Percentiles rank a stretch among this genome's conserved stretches.
These are phyloP conservation scores for Phalera bucephala DNA, from an alignment of 2,888 invertebrate species.

Conservation along the genomic window DNA sequence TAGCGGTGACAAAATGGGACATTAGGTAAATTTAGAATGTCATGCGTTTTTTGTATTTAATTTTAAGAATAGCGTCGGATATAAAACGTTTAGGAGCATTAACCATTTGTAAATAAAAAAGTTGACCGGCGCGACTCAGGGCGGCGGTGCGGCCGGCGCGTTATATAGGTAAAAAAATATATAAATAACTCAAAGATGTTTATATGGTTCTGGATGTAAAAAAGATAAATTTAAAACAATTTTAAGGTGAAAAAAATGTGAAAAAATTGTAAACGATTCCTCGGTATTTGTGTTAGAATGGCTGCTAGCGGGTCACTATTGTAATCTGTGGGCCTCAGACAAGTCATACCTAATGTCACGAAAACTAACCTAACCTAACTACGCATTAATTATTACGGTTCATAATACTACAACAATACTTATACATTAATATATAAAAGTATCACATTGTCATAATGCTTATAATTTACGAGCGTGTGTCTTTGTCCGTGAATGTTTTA, in stretches of 20 bases:
- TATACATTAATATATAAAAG: constrained; percentile 71
- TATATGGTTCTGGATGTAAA: constrained; percentile 84
- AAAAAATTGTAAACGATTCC: constrained; percentile 69
- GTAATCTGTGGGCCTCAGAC: constrained; percentile 80
- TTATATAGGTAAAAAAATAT: constrained; percentile 82
- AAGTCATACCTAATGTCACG: constrained; percentile 63
- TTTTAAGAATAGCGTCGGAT: constrained; percentile 84
- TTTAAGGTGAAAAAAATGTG: constrained; percentile 64
- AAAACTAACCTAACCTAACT: constrained; percentile 77
- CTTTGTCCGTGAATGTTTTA: constrained; percentile 82
- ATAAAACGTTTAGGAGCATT: constrained; percentile 87
- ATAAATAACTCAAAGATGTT: constrained; percentile 83
- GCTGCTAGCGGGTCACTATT: constrained; percentile 76
- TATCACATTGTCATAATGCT: constrained; percentile 84
- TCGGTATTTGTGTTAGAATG: constrained; percentile 80
- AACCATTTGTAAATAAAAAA: constrained; percentile 87
- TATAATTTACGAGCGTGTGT: constrained; percentile 83
- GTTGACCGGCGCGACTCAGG: constrained; percentile 55
- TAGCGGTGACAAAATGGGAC: constrained; percentile 77
- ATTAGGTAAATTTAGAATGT: constrained; percentile 81
- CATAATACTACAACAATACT: constrained; percentile 79
- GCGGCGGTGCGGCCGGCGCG: constrained; percentile 57
- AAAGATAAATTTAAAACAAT: constrained; percentile 75
- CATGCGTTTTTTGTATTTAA: constrained; percentile 84
- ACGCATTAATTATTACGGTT: constrained; percentile 80